Evolutionary conservation across 2,888 invertebrate genomes (phyloP).

Genomic region (Carterocephalus palaemon): DNA sequence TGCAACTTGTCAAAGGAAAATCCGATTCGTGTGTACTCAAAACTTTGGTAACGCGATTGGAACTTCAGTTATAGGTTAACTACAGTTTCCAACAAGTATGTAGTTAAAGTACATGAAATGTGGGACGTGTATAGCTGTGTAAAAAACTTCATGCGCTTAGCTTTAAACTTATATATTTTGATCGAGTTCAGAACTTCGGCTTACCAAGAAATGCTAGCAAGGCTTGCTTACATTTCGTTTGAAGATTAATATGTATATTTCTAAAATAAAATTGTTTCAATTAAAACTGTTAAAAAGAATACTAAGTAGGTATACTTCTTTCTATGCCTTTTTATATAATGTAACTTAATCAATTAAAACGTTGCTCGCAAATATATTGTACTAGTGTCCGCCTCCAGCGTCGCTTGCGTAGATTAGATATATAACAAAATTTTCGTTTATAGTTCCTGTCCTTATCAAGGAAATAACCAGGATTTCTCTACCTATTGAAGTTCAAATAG

Average conservation of each 20-base stretch:
- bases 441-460: too few species aligned
- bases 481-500: too few species aligned
- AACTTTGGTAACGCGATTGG: conserved; percentile 19
- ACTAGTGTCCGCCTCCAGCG: too few species aligned
- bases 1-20: conserved; percentile 10
- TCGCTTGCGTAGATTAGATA: too few species aligned
- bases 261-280: too few species aligned
- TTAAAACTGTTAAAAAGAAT: too few species aligned
- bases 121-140: conserved; percentile 21
- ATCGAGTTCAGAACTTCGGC: conserved; percentile 18
- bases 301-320: too few species aligned
- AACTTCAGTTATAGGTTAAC: conserved; percentile 21
- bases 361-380: too few species aligned
- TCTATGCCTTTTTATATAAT: too few species aligned
- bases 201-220: conserved; percentile 16
- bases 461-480: too few species aligned
- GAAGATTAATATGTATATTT: background rate
- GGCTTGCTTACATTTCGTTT: conserved; percentile 12
- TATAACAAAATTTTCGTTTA: too few species aligned
- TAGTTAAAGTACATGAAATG: conserved; percentile 22
- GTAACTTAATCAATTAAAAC: too few species aligned
- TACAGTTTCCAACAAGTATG: conserved; percentile 18
- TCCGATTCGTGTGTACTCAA: conserved; percentile 17
- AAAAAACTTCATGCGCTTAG: conserved; percentile 23
- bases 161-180: conserved; percentile 25